Evolutionary conservation across 2,113 vertebrate species (phyloP), one percentile per base, ranked within the genome.

Genomic region (Indri indri): DNA sequence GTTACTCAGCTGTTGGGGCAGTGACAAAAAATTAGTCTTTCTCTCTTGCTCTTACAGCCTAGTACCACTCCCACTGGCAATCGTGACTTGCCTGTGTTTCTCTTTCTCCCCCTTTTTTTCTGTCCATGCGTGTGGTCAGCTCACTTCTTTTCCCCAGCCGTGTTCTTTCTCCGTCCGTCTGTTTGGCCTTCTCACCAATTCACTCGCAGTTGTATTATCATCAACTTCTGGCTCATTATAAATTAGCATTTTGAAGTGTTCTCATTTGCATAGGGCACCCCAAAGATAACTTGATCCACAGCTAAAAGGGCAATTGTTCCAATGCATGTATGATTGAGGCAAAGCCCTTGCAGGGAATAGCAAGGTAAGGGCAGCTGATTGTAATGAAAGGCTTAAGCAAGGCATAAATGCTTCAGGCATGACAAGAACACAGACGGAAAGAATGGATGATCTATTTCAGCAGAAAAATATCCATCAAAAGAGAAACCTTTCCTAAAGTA

Each of bases 181-280:
- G 16, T 85, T 81, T 74, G 47, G 52, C 73, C 73, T 90, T 95
- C 86, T 97, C 71, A n/a, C 82, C 13, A 59, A 47, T 93, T 79
- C 42, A 87, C 83, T 93, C 37, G 30, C 7, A 82, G 61, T n/a
- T 45, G 37, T 84, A 42, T 9, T 93, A n/a, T 61, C 87, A 96
- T 93, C 82, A 94, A 61, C 57, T 95, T 88, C 89, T 61, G 85
- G 20, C 63, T 97, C 42, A 81, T 94, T 93, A 94, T 52, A 89
- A 88, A 96, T 95, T 79, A 97, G 91, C 94, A 94, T 95, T 93
- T 91, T 93, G 66, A 95, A 98, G 95, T 96, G 89, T 94, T 93
- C 96, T 97, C 82, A 97, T 97, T 97, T 96, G 52, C 93, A 96
- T 90, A 96, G 77, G 93, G 95, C 89, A 95, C 91, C 93, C 95